Evolutionary conservation across 2,797 vertebrate genomes (phyloP).

Genomic region (Pempheris klunzingeri): DNA sequence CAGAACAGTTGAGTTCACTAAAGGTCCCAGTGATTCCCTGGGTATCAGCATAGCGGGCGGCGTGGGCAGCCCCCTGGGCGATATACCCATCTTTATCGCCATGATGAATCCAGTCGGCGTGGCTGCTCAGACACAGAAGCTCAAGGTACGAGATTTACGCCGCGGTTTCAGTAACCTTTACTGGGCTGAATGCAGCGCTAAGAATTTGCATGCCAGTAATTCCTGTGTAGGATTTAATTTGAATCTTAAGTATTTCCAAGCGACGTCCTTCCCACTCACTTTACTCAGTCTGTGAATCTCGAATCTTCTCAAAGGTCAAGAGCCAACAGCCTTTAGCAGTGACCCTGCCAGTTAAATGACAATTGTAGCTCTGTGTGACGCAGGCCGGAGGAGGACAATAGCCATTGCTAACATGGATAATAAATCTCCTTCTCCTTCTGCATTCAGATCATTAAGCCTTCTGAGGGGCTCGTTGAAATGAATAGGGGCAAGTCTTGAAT

Average conservation of each 20-base stretch:
- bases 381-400: slow-evolving; percentile 68
- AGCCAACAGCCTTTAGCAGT: slow-evolving; percentile 37
- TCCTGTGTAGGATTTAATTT: slow-evolving; percentile 36
- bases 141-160: slow-evolving; percentile 84
- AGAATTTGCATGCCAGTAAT: slow-evolving; percentile 28
- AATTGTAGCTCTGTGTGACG: slow-evolving; percentile 67
- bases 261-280: slow-evolving; percentile 43
- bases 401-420: slow-evolving; percentile 49
- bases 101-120: slow-evolving; percentile 98
- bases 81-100: slow-evolving; percentile 97
- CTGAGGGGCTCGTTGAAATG: slow-evolving; percentile 62
- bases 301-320: slow-evolving; percentile 52
- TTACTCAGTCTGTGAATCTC: slow-evolving; percentile 3
- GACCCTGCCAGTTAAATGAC: slow-evolving; percentile 57
- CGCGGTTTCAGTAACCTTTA: not conserved
- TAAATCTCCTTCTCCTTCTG: slow-evolving; percentile 78
- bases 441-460: slow-evolving; percentile 54
- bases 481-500: slow-evolving; percentile 54
- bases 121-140: slow-evolving; percentile 95
- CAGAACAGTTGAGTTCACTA: slow-evolving; percentile 93
- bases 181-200: not conserved
- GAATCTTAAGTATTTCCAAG: slow-evolving; percentile 12
- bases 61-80: slow-evolving; percentile 94
- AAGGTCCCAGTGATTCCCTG: slow-evolving; percentile 91
- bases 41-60: slow-evolving; percentile 97